phyloP scores from a whole-genome alignment of 2,113 vertebrate genomes.

The Stomatorhinus ivindoensis region DNA sequence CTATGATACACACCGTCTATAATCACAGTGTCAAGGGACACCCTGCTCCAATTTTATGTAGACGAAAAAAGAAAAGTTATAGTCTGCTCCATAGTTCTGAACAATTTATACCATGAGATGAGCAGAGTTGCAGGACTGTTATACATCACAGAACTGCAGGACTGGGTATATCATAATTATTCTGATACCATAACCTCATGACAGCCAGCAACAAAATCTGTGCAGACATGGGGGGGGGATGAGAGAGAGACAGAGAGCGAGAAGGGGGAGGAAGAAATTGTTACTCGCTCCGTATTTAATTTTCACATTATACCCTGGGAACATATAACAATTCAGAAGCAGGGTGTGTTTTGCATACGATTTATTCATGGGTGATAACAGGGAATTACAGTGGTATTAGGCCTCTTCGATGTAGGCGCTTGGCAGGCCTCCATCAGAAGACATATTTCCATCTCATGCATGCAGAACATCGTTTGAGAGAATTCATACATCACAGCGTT shows the following conservation, averaged over 20 bases:
- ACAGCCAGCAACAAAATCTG: background rate
- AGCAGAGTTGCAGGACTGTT: background rate
- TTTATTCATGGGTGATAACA: background rate
- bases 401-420: background rate
- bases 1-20: background rate
- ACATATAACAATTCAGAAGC: background rate
- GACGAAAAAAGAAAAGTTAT: background rate
- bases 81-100: background rate
- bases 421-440: background rate
- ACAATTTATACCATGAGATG: background rate
- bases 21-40: background rate
- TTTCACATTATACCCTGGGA: slow-evolving; percentile 8
- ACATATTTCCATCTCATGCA: background rate
- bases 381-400: background rate
- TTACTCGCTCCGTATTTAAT: background rate
- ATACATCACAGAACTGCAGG: background rate
- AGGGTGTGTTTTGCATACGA: background rate
- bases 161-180: background rate
- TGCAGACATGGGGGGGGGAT: background rate
- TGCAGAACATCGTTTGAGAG: background rate
- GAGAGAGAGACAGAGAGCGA: background rate
- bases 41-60: background rate
- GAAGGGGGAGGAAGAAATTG: background rate
- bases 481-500: background rate
- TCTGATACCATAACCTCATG: background rate